Evolutionary conservation across 1,140 invertebrate genomes (phyloP).

Genomic region (Heterodera schachtii): DNA sequence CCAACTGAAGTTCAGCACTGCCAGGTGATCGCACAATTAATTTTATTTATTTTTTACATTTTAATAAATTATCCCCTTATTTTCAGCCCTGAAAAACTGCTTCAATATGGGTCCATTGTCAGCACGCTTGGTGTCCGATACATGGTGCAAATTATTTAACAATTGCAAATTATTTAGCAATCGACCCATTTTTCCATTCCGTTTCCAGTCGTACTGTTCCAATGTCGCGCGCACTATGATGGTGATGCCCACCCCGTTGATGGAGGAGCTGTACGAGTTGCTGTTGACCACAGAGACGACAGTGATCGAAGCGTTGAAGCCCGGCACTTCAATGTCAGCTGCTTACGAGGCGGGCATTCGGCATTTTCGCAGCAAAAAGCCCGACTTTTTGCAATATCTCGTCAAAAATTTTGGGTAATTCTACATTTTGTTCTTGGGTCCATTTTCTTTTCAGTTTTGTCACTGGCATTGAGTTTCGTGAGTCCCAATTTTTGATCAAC

Average conservation of each 20-base stretch:
- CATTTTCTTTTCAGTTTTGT: constrained; percentile 73
- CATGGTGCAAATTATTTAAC: constrained; percentile 70
- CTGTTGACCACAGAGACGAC: constrained; percentile 87
- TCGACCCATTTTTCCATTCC: constrained; percentile 33
- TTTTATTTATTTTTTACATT: constrained; percentile 43
- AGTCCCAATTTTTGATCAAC: constrained; percentile 86
- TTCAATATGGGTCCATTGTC: constrained; percentile 94
- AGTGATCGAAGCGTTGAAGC: constrained; percentile 80
- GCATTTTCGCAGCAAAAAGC: constrained; percentile 84
- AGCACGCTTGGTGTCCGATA: constrained; percentile 91
- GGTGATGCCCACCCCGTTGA: constrained; percentile 84
- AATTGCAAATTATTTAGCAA: no score
- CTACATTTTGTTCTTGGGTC: not conserved
- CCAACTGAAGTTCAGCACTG: constrained; percentile 91
- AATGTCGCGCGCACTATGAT: constrained; percentile 96
- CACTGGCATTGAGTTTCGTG: constrained; percentile 97
- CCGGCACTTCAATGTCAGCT: constrained; percentile 81
- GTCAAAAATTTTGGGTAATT: constrained; percentile 84
- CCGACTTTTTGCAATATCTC: constrained; percentile 83
- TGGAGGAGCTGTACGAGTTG: constrained; percentile 85
- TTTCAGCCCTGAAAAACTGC: constrained; percentile 82
- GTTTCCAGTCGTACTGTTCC: constrained; percentile 83
- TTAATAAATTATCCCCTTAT: no score
- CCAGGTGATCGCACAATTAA: constrained; percentile 45
- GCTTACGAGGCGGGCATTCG: constrained; percentile 84